Conservation (phyloP, 1,140 invertebrate species). For the Paracyclopina nana region DNA sequence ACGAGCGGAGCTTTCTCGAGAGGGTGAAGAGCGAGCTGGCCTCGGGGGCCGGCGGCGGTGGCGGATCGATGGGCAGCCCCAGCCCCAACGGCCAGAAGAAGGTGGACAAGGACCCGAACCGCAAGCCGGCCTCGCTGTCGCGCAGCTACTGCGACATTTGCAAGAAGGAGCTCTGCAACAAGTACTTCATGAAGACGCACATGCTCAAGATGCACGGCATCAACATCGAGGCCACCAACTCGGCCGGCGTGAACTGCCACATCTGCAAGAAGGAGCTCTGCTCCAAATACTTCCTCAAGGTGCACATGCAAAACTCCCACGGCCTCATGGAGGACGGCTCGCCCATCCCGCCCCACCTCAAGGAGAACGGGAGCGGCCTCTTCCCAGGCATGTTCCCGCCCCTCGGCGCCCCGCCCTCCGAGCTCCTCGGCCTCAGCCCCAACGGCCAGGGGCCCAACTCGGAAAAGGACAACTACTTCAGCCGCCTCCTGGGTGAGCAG, state of each 20-base stretch:
- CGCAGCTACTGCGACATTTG: slow-evolving; percentile 92
- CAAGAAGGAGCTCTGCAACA: slow-evolving; percentile 97
- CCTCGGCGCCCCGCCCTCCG: slow-evolving; percentile 72
- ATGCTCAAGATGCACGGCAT: slow-evolving; percentile 99
- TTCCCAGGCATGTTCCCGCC: slow-evolving; percentile 65
- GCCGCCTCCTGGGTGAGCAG: slow-evolving; percentile 18
- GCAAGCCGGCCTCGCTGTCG: slow-evolving; percentile 33
- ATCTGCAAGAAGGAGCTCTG: slow-evolving; percentile 93
- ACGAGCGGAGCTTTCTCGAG: slow-evolving; percentile 35
- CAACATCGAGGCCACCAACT: slow-evolving; percentile 70
- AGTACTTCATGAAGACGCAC: slow-evolving; percentile 98
- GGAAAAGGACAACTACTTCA: slow-evolving; percentile 20
- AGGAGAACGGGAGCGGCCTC: slow-evolving; percentile 37
- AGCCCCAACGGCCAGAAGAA: too few relatives aligned
- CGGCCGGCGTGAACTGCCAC: slow-evolving; percentile 81
- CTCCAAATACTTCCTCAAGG: slow-evolving; percentile 88
- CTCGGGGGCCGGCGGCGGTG: slow-evolving; percentile 19
- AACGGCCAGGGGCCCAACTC: slow-evolving; percentile 64
- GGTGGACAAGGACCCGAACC: slow-evolving; percentile 16
- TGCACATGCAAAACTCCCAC: slow-evolving; percentile 94
- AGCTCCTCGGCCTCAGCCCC: slow-evolving; percentile 64
- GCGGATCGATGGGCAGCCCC: too few relatives aligned
- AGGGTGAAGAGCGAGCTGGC: slow-evolving; percentile 18
- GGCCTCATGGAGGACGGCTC: slow-evolving; percentile 54
- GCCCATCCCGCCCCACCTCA: slow-evolving; percentile 28